phyloP scores from a whole-genome alignment of 2,888 invertebrate species.

The Drosophila parthenogenetica region DNA sequence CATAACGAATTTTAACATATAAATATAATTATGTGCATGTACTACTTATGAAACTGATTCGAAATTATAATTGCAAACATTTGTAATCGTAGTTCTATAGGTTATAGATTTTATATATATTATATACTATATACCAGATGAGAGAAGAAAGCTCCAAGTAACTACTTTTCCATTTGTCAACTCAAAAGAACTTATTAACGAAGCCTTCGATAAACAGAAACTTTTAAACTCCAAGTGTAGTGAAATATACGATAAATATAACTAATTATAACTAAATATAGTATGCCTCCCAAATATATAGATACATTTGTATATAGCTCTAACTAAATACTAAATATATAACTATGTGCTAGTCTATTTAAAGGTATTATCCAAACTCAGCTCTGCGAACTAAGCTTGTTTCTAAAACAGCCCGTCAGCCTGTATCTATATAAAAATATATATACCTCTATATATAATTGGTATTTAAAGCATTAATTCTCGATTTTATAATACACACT shows the following conservation, averaged over 20 bases:
- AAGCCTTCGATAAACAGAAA: slow-evolving; percentile 75
- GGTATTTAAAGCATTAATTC: slow-evolving; percentile 50
- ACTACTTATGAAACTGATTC: slow-evolving; percentile 32
- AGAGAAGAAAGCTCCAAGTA: slow-evolving; percentile 52
- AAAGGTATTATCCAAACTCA: slow-evolving; percentile 57
- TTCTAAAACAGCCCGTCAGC: slow-evolving; percentile 67
- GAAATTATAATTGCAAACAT: slow-evolving; percentile 18
- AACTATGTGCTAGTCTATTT: slow-evolving; percentile 65
- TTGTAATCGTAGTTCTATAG: slow-evolving; percentile 46
- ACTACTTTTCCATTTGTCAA: slow-evolving; percentile 78
- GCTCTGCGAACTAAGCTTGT: slow-evolving; percentile 71
- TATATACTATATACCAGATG: slow-evolving; percentile 33
- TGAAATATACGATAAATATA: slow-evolving; percentile 49
- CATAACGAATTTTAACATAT: slow-evolving; percentile 71
- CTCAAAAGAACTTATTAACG: slow-evolving; percentile 81
- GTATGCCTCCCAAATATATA: slow-evolving; percentile 32
- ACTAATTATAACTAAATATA: slow-evolving; percentile 34
- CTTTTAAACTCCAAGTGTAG: slow-evolving; percentile 79
- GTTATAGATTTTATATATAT: slow-evolving; percentile 53
- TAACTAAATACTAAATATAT: slow-evolving; percentile 18
- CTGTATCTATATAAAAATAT: slow-evolving; percentile 34
- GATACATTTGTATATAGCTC: slow-evolving; percentile 54
- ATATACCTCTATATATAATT: too few relatives aligned
- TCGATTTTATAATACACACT: slow-evolving; percentile 52
- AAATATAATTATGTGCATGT: slow-evolving; percentile 21